Evolutionary conservation across 2,888 invertebrate genomes (phyloP), one percentile per base, ranked within the genome.

Genomic region (Pseudococcus jackbeardsleyi): DNA sequence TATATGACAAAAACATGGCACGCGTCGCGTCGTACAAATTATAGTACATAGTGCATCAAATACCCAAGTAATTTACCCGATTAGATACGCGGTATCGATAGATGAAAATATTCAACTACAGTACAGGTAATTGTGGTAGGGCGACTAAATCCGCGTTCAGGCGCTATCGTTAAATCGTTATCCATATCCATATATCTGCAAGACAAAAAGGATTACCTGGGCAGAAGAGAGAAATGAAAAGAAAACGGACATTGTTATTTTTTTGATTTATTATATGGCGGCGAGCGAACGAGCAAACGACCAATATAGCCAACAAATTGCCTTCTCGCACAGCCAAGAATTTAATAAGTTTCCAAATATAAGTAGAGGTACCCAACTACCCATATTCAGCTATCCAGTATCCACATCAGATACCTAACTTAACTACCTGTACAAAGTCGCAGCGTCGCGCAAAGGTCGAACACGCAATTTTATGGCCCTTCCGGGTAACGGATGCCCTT

Each of bases 221-320:
- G 48, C 26, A 33, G 26, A 33, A 33, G 12, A 50, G 48, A 59
- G 68, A 26, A 26, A 79, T 39, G 79, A 79, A 79, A 79, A 39
- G 79, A 79, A 79, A 79, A 39, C 79, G 79, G 79, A 79, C 42
- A 79, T 79, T 79, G 79, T 79, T 79, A 79, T 42, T 79, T 42
- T 79, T 79, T 79, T 79, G 79, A 79, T 79, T 79, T 79, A 79
- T 79, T 79, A 79, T 79, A 79, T 1, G 79, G 5, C 26, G 12
- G 5, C 26, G 12, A 68, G 68, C 68, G 22, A 68, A 19, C 68
- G 4, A 8, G 68, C 26, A 26, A 68, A 26, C 79, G n/a, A n/a
- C 79, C 79, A 79, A 79, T 79, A 79, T 79, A 42, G 17, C 68
- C 26, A 68, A 68, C 68, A 68, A 68, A 68, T 79, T 42, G 33